Percentiles rank a stretch among this genome's conserved stretches.
Conservation (phyloP, 2,888 invertebrate species). For the Leptopilina drosophilae region DNA sequence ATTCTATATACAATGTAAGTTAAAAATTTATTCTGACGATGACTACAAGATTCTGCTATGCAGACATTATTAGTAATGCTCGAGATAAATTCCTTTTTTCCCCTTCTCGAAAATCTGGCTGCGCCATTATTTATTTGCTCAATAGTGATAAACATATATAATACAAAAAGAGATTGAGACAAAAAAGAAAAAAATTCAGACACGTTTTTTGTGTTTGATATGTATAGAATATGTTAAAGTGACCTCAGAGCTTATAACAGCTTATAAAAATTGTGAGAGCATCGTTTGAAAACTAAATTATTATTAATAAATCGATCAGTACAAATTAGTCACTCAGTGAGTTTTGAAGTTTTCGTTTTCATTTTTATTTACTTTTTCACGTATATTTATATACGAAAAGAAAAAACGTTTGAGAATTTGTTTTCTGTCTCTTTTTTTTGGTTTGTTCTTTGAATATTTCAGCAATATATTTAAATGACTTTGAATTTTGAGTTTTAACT, state of each 20-base stretch:
- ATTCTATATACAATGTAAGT: too few relatives aligned
- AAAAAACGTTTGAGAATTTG: too few relatives aligned
- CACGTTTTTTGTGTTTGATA: background rate
- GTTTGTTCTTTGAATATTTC: too few relatives aligned
- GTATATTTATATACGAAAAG: too few relatives aligned
- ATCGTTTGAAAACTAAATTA: background rate
- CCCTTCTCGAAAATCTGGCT: constrained; percentile 22
- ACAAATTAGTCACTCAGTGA: constrained; percentile 10
- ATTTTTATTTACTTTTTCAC: background rate
- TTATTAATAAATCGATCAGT: constrained; percentile 17
- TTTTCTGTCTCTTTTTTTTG: too few relatives aligned
- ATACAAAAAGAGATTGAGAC: constrained; percentile 11
- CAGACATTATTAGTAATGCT: constrained; percentile 14
- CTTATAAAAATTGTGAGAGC: constrained; percentile 20
- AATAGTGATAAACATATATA: constrained; percentile 30
- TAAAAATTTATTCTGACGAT: constrained; percentile 7
- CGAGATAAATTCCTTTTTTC: constrained; percentile 18
- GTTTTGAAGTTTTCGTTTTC: background rate
- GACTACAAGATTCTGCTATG: constrained; percentile 27
- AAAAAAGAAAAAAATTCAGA: background rate
- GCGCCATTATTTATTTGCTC: constrained; percentile 26
- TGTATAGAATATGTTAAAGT: background rate
- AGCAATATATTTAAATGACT: too few relatives aligned
- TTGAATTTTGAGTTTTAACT: too few relatives aligned
- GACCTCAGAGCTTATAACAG: constrained; percentile 1